These are phyloP conservation scores for Pseudochirops cupreus DNA, from an alignment of 2,797 vertebrate genomes.

Conservation along the genomic window DNA sequence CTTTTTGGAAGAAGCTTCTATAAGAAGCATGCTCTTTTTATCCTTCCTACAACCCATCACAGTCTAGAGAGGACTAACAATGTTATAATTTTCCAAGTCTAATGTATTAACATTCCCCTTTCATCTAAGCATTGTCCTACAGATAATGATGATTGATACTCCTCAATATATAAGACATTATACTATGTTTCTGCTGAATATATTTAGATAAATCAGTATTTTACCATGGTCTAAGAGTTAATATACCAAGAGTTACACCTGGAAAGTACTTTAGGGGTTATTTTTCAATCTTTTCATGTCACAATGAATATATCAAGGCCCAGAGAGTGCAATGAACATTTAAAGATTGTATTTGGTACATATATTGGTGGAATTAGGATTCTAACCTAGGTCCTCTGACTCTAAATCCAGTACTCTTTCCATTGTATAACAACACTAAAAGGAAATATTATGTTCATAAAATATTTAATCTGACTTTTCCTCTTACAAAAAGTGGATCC, in stretches of 20 bases:
- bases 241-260: neutral
- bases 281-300: neutral
- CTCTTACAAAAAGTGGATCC: neutral
- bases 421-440: neutral
- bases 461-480: constrained; percentile 1
- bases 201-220: neutral
- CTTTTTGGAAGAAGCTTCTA: constrained; percentile 6
- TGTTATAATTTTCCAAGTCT: constrained; percentile 3
- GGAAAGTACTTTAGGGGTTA: neutral
- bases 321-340: neutral
- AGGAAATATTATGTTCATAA: neutral
- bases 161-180: neutral
- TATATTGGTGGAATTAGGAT: neutral
- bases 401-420: neutral
- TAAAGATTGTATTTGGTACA: neutral
- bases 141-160: neutral
- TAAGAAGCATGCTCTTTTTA: constrained; percentile 1
- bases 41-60: neutral
- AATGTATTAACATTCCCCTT: neutral
- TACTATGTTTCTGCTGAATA: neutral
- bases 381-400: neutral
- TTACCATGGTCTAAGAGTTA: neutral
- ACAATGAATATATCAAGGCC: neutral
- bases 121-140: neutral
- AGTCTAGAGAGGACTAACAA: neutral